Conservation (phyloP, 2,113 vertebrate species). For the Macaca fascicularis region DNA sequence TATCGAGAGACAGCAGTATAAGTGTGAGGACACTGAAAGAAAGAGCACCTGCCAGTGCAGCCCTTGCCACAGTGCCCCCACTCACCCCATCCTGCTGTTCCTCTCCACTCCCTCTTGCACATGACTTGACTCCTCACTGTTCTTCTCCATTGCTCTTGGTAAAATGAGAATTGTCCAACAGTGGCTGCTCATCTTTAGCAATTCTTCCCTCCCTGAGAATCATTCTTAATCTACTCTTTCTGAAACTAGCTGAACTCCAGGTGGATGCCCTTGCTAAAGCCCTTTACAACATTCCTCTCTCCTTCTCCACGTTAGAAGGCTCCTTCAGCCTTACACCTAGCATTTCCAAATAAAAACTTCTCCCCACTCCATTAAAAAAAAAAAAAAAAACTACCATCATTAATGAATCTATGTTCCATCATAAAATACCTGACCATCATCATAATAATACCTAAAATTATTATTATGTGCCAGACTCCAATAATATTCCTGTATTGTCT, state of each 20-base stretch:
- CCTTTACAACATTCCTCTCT: neutral
- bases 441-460: neutral
- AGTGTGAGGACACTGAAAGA: neutral
- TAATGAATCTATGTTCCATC: neutral
- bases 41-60: neutral
- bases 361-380: neutral
- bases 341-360: slow-evolving; percentile 12
- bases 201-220: neutral
- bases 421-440: neutral
- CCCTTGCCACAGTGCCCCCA: neutral
- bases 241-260: neutral
- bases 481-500: neutral
- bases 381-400: neutral
- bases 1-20: neutral
- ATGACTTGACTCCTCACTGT: neutral
- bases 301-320: neutral
- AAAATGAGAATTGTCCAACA: slow-evolving; percentile 16
- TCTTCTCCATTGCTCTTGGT: neutral
- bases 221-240: neutral
- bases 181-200: neutral
- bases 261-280: neutral
- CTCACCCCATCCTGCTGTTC: neutral
- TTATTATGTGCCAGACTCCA: neutral
- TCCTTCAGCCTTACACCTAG: neutral
- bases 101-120: neutral